Base-by-base conservation (phyloP, 2,888 invertebrate species). In the Drosophila affinis region DNA sequence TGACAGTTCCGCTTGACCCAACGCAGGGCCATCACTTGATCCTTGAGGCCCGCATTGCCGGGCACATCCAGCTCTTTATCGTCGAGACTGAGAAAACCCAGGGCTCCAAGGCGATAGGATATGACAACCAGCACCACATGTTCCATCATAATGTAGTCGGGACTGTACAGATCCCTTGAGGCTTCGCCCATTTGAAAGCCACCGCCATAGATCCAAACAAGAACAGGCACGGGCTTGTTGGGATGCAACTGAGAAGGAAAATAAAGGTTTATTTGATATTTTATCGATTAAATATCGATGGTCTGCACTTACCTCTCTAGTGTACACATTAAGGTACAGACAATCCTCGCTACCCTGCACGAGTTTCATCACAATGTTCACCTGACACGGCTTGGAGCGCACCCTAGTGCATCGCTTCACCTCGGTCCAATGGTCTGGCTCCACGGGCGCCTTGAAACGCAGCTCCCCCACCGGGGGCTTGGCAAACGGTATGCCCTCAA, bases 1-100 rank as follows among this genome's bases (percentile, higher is more conserved):
- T 86, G 72, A 18, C 93, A 93, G 76, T 94, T 94, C 2, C 86
- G 87, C 72, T 93, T 92, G 0, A 94, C 91, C 93, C 93, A 94
- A 73, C 92, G 92, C 49, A 94, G 76, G 0, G 93, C 93, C 81
- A 93, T 75, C 1, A 93, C 91, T 89, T 93, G 93, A 81, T 94
- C 94, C 86, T 93, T 93, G 0, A 94, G 88, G 3, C 93, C 93
- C 0, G 93, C 93, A 84, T 94, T 94, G 1, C 93, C 93, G 0
- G 93, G 93, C 54, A 93, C 91, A 55, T 91, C 91, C 9, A 93
- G 80, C 3, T 91, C 87, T 9, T 91, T 81, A 71, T 93, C 93
- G 58, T 92, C 90, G 0, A 93, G 84, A 39, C 91, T 91, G 34
- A 93, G 89, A 65, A 93, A 93, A 18, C 92, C 92, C 29, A 93